Base-by-base conservation (phyloP, 64 coral and sea anemone genomes). In the Porites australiensis region DNA sequence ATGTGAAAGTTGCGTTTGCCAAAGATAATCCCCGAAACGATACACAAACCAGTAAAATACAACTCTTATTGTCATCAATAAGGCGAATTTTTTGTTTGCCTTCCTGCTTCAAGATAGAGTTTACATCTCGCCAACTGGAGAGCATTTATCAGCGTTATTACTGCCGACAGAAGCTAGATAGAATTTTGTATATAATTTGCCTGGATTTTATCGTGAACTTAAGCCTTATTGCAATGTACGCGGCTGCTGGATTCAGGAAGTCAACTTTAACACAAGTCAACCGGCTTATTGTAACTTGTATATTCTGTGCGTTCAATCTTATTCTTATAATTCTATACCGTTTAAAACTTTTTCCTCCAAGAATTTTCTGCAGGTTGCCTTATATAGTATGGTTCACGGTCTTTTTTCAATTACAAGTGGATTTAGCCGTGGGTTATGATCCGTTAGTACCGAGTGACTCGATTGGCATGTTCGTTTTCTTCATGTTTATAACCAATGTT, bases 71-170 rank as follows among this genome's bases (percentile, higher is more conserved):
- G 4, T 22, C 92, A 4, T 86, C 65, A 15, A 52, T 88, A 11
- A 62, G 64, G 4, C 75, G 79, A 60, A 44, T 75, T 3, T 50
- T 91, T 0, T 92, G 92, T 86, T 74, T 99, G 3, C 91, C 98
- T 0, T 74, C 90, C 10, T 96, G 82, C 90, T 90, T 96, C 48
- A 96, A 83, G 53, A 64, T 95, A 13, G 88, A 96, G 59, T 99
- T 99, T 58, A 73, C 89, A 2, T 99, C 91, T 11, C 89, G 86
- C n/a, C 74, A 92, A 77, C 89, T 99, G 18, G 98, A 99, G 49
- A 89, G 89, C 8, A 95, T 99, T 48, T 99, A 99, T 20, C 98
- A 99, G 64, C 82, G 85, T 18, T 93, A 96, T 20, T 96, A 96
- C 60, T 89, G 79, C 19, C 87, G 90, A 6, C 94, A 99, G 18